phyloP scores from a whole-genome alignment of 2,797 vertebrate species.

The Sternotherus odoratus region DNA sequence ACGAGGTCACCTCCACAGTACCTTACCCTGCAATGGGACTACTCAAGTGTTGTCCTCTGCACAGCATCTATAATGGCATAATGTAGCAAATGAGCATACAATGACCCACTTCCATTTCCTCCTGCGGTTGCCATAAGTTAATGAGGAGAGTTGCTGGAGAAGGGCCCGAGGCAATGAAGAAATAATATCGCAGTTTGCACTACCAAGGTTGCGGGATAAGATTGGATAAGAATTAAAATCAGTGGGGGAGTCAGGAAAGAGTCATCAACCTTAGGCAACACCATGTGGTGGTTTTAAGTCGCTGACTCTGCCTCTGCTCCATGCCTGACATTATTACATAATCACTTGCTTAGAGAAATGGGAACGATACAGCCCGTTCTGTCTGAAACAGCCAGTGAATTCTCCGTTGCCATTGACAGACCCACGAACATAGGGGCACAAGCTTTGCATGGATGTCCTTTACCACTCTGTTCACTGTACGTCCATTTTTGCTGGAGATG shows the following conservation, averaged over 20 bases:
- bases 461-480: background rate
- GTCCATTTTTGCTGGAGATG: background rate
- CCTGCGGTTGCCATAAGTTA: background rate
- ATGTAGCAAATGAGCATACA: rapidly evolving
- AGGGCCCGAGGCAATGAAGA: background rate
- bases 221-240: background rate
- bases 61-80: rapidly evolving
- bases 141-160: conserved; percentile 18
- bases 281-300: rapidly evolving
- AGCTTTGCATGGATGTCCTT: background rate
- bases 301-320: background rate
- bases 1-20: background rate
- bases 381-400: background rate
- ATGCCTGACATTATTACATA: background rate
- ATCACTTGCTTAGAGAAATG: background rate
- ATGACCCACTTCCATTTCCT: conserved; percentile 3
- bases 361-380: background rate
- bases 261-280: background rate
- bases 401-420: background rate
- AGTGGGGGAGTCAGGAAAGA: background rate
- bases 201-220: background rate
- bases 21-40: rapidly evolving
- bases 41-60: rapidly evolving
- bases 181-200: background rate
- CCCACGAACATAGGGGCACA: background rate